Conservation (phyloP, 2,797 vertebrate species). For the Ctenosaura bakeri region DNA sequence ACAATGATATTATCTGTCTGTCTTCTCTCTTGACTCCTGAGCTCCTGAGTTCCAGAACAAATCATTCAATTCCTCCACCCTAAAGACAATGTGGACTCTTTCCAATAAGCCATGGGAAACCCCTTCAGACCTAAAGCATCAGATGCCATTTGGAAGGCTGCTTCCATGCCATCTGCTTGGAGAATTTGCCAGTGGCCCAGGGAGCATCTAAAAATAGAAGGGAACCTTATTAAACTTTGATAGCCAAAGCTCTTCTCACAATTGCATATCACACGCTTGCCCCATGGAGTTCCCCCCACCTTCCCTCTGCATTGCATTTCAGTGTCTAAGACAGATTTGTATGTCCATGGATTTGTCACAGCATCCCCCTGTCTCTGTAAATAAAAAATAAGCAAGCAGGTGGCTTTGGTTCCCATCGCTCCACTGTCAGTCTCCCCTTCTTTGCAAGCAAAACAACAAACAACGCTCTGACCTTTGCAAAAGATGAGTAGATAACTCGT, state of each 20-base stretch:
- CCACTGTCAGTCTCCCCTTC: not conserved
- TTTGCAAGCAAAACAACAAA: not conserved
- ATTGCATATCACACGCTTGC: conserved; percentile 40
- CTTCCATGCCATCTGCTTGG: conserved; percentile 54
- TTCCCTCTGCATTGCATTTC: not conserved
- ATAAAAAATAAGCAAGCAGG: not conserved
- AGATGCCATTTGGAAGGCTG: conserved; percentile 48
- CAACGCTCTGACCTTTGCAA: not conserved
- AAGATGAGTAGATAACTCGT: not conserved
- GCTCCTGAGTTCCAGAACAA: conserved; percentile 42
- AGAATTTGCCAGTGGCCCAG: conserved; percentile 58
- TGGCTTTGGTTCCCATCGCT: not conserved
- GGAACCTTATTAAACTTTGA: conserved; percentile 61
- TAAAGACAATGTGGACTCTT: conserved; percentile 30
- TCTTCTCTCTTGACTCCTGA: conserved; percentile 15
- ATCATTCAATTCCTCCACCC: not conserved
- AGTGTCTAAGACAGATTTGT: conserved; percentile 8
- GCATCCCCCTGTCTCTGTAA: not conserved
- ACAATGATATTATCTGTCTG: conserved; percentile 5
- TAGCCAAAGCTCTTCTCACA: conserved; percentile 51
- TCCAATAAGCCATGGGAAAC: conserved; percentile 17
- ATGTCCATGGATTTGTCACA: no score
- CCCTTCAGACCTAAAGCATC: conserved; percentile 19
- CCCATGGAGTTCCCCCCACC: not conserved
- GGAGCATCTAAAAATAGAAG: conserved; percentile 66